These are phyloP conservation scores for Pagetopsis macropterus DNA, from an alignment of 2,797 vertebrate species.

Conservation along the genomic window DNA sequence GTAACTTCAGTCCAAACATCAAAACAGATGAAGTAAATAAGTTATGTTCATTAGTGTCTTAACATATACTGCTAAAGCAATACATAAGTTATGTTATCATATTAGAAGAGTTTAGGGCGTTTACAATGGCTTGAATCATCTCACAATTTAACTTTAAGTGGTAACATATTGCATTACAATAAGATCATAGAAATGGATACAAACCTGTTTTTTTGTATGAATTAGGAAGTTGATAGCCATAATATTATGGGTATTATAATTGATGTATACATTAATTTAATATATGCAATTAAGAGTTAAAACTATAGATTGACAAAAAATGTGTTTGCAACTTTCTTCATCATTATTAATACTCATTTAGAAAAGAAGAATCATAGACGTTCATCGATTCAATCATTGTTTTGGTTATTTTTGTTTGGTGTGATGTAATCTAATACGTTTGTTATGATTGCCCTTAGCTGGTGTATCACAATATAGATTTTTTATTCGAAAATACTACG, in stretches of 20 bases:
- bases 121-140: background rate
- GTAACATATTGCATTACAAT: no score
- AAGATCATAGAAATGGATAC: background rate
- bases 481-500: no score
- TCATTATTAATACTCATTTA: no score
- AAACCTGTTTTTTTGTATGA: no score
- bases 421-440: background rate
- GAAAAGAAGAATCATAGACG: no score
- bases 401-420: no score
- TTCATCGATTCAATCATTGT: no score
- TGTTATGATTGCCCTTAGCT: background rate
- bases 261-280: no score
- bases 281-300: background rate
- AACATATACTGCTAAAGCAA: no score
- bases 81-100: no score
- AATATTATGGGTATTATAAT: background rate
- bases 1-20: background rate
- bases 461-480: background rate
- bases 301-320: background rate
- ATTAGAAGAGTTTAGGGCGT: no score
- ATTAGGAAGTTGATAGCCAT: background rate
- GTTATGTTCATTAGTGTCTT: background rate
- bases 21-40: background rate
- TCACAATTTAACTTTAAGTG: background rate
- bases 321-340: background rate